These are phyloP conservation scores for Laticauda colubrina DNA, from an alignment of 2,113 vertebrate species.

Conservation along the genomic window DNA sequence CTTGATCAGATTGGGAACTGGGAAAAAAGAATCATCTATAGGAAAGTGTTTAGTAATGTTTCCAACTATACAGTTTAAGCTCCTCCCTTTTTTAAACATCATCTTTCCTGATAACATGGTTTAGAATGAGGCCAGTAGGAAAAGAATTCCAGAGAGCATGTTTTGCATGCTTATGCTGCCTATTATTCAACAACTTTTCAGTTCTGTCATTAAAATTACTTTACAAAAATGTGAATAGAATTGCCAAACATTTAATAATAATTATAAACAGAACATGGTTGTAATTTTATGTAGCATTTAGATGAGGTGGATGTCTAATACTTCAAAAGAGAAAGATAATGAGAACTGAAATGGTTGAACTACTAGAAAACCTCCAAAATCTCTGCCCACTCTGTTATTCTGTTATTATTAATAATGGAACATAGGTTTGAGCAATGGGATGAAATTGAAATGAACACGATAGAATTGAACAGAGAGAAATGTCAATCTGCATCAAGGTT, in stretches of 20 bases:
- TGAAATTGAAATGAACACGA: background rate
- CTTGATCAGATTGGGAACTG: background rate
- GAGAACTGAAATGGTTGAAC: background rate
- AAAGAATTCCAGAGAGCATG: background rate
- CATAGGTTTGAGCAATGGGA: background rate
- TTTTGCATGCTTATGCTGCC: background rate
- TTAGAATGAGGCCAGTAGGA: background rate
- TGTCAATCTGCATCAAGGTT: background rate
- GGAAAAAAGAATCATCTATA: background rate
- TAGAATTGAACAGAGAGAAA: background rate
- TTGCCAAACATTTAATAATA: background rate
- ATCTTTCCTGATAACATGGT: background rate
- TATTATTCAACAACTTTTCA: background rate
- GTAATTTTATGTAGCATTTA: background rate
- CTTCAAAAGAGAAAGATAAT: background rate
- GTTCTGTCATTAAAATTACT: background rate
- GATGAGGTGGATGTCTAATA: background rate
- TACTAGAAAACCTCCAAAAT: too few relatives aligned
- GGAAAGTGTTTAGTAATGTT: background rate
- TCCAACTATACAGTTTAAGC: background rate
- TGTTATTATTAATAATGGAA: background rate
- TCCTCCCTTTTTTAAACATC: background rate
- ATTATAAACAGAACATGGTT: background rate
- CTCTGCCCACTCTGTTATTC: too few relatives aligned
- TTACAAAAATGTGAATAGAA: background rate